These are phyloP conservation scores for Perognathus longimembris DNA, from an alignment of 2,113 vertebrate genomes.

Conservation along the genomic window DNA sequence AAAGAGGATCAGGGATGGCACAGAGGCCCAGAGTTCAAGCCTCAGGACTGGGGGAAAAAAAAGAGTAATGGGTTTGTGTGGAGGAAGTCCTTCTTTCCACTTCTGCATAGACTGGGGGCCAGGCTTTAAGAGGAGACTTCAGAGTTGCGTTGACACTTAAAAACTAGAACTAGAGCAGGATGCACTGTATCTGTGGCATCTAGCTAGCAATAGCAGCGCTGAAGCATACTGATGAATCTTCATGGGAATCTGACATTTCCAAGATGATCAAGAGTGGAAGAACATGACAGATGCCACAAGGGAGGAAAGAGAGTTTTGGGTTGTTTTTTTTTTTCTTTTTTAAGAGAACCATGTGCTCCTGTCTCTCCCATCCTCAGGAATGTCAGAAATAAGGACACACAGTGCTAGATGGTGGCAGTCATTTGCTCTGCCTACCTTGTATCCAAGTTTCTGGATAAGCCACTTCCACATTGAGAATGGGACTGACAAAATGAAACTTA, in stretches of 20 bases:
- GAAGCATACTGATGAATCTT: background rate
- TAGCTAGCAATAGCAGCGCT: background rate
- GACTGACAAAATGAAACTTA: background rate
- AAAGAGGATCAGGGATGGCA: too few species aligned
- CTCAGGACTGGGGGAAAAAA: too few species aligned
- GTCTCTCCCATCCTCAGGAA: background rate
- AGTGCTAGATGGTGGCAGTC: background rate
- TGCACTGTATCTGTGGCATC: background rate
- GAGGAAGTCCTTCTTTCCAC: too few species aligned
- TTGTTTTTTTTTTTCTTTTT: background rate
- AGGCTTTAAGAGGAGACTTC: background rate
- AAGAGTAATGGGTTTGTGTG: too few species aligned
- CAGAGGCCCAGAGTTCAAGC: too few species aligned
- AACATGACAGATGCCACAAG: background rate
- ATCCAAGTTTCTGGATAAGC: background rate
- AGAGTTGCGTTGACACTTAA: background rate
- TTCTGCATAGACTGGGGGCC: too few species aligned
- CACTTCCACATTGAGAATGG: background rate
- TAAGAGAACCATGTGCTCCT: background rate
- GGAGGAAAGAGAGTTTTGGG: background rate
- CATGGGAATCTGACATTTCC: background rate
- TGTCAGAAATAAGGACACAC: background rate
- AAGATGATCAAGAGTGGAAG: background rate
- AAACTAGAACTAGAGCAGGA: background rate
- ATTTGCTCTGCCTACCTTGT: background rate